Evolutionary conservation across 2,797 vertebrate species (phyloP).

Genomic region (Sparidentex hasta): DNA sequence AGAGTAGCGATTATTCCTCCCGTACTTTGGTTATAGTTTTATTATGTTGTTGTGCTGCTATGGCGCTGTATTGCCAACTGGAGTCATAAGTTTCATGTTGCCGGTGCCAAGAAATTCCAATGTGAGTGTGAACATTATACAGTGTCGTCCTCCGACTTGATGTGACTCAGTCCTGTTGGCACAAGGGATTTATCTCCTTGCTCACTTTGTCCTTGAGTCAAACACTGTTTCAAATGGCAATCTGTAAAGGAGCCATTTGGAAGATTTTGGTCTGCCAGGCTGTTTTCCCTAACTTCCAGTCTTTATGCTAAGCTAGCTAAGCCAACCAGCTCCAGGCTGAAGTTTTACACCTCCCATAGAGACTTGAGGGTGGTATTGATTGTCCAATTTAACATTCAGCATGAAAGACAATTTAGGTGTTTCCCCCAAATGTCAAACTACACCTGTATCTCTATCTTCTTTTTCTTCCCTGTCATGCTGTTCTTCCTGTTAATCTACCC

Average conservation of each 20-base stretch:
- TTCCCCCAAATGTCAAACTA: too few species aligned
- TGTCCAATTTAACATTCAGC: too few species aligned
- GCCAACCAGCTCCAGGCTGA: too few species aligned
- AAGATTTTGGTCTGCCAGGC: too few species aligned
- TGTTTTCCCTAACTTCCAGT: too few species aligned
- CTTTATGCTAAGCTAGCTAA: too few species aligned
- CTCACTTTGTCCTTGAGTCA: neutral
- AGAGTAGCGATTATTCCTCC: neutral
- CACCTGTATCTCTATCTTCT: neutral
- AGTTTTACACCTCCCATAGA: too few species aligned
- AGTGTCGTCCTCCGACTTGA: slow-evolving; percentile 16
- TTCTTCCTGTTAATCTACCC: neutral
- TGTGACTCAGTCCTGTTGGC: slow-evolving; percentile 9
- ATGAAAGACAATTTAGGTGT: too few species aligned
- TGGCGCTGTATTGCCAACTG: slow-evolving; percentile 22
- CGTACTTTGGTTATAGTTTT: slow-evolving; percentile 26
- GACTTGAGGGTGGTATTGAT: too few species aligned
- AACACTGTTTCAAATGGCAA: neutral
- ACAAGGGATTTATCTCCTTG: slow-evolving; percentile 3
- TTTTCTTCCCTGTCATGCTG: neutral
- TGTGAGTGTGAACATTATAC: slow-evolving; percentile 23
- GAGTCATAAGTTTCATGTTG: neutral
- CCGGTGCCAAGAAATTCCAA: slow-evolving; percentile 42
- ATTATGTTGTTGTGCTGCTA: slow-evolving; percentile 51
- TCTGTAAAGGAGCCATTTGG: neutral